Evolutionary conservation across 1,140 invertebrate genomes (phyloP), one percentile per base, ranked within the genome.

Genomic region (Grapholita molesta): DNA sequence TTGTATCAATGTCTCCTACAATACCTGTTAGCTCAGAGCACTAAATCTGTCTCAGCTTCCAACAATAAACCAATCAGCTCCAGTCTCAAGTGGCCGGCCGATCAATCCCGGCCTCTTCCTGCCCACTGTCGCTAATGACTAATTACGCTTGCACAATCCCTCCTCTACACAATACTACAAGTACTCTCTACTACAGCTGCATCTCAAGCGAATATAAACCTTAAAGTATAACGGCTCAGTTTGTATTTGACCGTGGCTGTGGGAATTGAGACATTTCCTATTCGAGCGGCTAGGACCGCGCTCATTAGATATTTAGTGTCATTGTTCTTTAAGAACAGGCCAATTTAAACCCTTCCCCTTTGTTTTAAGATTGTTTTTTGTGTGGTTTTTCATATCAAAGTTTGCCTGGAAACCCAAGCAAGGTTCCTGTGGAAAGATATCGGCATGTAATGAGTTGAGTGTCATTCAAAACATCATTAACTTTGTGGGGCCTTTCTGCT

Each of bases 401-500:
- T 32, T 61, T 61, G 55, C 12, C 71, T 69, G 57, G 72, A 52
- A 71, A 64, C 64, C 66, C 55, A 64, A 72, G 72, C 74, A 77
- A 71, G 74, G 74, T 85, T 84, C 79, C 78, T 79, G 78, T 78
- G 82, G 83, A 84, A 87, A 83, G 85, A 85, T 85, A 86, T 86
- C 82, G 82, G 80, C 74, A 76, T 77, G 82, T 88, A 88, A 88
- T 86, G 86, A 86, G 86, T 84, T 86, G 86, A 86, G 84, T 85
- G 84, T 79, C 76, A 83, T 88, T 86, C 82, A 86, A 82, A 85
- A 82, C 78, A 76, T 86, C 84, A 79, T 86, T 88, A 88, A 84
- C 82, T 85, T 74, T 75, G 84, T 82, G 55, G 23, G 12, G 32
- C 55, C 24, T 28, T 61, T 61, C 8, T 15, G 24, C 15, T 6